A percentile compares a stretch with the other conserved stretches of the same genome.
Conservation (phyloP, 2,888 invertebrate genomes). For the Rhagonycha lutea region DNA sequence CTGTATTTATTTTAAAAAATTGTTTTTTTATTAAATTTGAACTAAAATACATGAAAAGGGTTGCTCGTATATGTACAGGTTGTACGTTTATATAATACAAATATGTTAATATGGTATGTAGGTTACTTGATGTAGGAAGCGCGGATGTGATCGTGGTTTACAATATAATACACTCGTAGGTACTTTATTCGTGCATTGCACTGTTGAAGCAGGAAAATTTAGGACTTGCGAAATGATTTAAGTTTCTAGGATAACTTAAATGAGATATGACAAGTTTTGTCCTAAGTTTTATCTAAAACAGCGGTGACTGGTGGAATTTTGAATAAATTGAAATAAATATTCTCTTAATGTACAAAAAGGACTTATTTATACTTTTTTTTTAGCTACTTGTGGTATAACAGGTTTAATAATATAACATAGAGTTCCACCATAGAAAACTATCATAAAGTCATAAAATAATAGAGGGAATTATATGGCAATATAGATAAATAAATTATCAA, state of each 20-base stretch:
- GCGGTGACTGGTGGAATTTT: no score
- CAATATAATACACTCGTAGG: background rate
- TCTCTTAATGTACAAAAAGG: no score
- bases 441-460: no score
- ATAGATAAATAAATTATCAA: no score
- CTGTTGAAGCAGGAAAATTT: background rate
- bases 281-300: no score
- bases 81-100: background rate
- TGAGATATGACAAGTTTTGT: background rate
- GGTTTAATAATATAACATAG: no score
- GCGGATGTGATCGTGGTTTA: background rate
- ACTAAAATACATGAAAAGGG: background rate
- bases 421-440: no score
- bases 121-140: background rate
- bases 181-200: background rate
- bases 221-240: background rate
- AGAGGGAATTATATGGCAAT: no score
- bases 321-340: no score
- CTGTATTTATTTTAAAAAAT: background rate
- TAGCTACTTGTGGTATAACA: no score
- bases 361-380: no score
- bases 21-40: background rate
- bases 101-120: background rate
- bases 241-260: background rate
- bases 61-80: background rate